Percentiles rank a stretch among this genome's conserved stretches.
Evolutionary conservation across 2,797 vertebrate genomes (phyloP).

Genomic region (Cynodonichthys magdalenae): DNA sequence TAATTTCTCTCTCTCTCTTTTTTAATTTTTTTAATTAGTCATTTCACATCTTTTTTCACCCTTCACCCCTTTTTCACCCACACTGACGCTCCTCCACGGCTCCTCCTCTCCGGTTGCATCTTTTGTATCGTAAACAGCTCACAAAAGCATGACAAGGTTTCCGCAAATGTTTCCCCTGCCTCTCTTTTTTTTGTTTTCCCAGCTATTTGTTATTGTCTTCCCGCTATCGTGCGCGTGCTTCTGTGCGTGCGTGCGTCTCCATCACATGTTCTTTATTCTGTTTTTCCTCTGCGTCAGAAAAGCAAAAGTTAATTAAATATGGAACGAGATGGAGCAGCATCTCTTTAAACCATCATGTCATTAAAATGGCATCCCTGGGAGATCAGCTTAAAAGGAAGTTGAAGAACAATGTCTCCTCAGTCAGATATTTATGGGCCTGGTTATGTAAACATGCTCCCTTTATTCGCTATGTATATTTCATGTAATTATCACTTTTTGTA

Average conservation of each 20-base stretch:
- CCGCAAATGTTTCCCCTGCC: constrained; percentile 85
- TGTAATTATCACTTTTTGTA: constrained; percentile 88
- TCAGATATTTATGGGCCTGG: constrained; percentile 99
- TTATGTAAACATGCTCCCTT: constrained; percentile 92
- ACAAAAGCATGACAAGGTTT: constrained; percentile 93
- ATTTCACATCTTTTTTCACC: constrained; percentile 49
- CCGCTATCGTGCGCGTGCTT: constrained; percentile 76
- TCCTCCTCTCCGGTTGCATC: constrained; percentile 56
- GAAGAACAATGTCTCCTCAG: constrained; percentile 98
- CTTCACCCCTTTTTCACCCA: constrained; percentile 34
- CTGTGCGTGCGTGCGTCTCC: constrained; percentile 78
- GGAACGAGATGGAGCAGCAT: constrained; percentile 97
- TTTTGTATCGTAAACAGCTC: constrained; percentile 82
- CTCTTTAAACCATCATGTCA: constrained; percentile 99
- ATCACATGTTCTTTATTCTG: constrained; percentile 76
- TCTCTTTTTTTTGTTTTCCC: constrained; percentile 75
- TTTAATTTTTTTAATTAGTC: constrained; percentile 13
- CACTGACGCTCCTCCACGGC: constrained; percentile 15
- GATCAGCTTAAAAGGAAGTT: constrained; percentile 95
- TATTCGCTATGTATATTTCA: constrained; percentile 86
- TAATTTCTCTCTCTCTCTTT: constrained; percentile 4
- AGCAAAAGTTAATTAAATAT: constrained; percentile 99
- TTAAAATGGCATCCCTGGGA: constrained; percentile 97
- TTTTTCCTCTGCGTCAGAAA: constrained; percentile 87
- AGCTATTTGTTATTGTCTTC: constrained; percentile 97